A percentile compares a stretch with the other conserved stretches of the same genome.
These are phyloP conservation scores for Smutsia temminckii DNA, from an alignment of 2,797 vertebrate species.

Conservation along the genomic window DNA sequence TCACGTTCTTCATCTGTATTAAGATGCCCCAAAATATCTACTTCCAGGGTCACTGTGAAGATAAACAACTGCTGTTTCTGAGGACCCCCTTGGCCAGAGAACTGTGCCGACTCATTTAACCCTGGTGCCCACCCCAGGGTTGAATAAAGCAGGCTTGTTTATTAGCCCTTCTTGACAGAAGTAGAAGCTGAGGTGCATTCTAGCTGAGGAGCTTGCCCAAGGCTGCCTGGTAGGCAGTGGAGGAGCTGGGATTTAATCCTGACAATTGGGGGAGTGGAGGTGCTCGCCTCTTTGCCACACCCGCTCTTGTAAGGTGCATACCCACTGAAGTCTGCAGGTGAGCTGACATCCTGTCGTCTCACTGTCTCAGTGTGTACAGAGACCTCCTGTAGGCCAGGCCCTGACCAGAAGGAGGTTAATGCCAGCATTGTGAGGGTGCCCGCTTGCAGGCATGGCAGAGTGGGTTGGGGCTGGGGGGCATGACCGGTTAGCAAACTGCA, in stretches of 20 bases:
- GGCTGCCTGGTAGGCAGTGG: neutral
- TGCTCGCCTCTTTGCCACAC: accelerated
- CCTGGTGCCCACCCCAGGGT: accelerated
- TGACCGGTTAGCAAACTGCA: neutral
- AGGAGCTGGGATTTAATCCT: neutral
- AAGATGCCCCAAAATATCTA: accelerated
- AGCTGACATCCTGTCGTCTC: accelerated
- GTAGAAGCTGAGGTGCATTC: neutral
- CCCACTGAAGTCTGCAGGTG: neutral
- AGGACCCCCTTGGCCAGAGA: no score
- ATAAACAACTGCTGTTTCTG: neutral
- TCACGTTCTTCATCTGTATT: neutral
- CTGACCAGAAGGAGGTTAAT: neutral
- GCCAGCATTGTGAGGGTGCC: neutral
- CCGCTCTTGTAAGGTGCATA: neutral
- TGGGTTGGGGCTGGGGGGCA: neutral
- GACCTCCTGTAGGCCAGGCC: no score
- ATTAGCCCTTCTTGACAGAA: neutral
- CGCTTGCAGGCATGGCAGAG: accelerated
- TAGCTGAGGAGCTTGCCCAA: neutral
- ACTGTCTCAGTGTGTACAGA: accelerated
- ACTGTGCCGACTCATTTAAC: no score
- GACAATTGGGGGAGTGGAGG: neutral
- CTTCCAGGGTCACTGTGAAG: neutral
- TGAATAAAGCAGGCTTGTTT: neutral